These are phyloP conservation scores for Heliothis virescens DNA, from an alignment of 1,140 invertebrate genomes.

Conservation along the genomic window DNA sequence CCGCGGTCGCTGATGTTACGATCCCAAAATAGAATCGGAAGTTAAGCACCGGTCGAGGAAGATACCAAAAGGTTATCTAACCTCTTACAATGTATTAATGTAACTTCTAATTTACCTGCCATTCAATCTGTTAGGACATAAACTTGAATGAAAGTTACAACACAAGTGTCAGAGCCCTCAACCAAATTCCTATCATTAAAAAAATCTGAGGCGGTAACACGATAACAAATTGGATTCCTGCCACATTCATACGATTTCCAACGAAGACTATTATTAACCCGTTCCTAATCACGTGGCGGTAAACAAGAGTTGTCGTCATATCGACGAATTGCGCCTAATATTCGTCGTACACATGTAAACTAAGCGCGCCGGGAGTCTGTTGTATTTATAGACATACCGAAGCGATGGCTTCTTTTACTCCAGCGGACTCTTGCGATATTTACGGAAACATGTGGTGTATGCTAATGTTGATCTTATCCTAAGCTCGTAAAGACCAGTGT, in stretches of 20 bases:
- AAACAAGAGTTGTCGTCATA: constrained; percentile 42
- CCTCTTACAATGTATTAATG: neutral
- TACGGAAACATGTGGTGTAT: constrained; percentile 65
- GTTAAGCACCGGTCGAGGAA: constrained; percentile 20
- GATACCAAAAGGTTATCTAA: constrained; percentile 35
- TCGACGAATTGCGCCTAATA: constrained; percentile 44
- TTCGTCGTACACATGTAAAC: constrained; percentile 45
- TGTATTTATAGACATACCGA: constrained; percentile 70
- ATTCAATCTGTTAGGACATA: constrained; percentile 9
- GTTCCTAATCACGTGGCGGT: constrained; percentile 34
- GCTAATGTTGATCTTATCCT: constrained; percentile 57
- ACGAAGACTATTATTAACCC: constrained; percentile 6
- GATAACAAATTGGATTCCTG: constrained; percentile 36
- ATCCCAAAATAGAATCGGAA: constrained; percentile 8
- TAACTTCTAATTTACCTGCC: constrained; percentile 17
- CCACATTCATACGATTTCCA: constrained; percentile 17
- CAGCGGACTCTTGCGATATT: constrained; percentile 65
- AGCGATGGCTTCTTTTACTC: constrained; percentile 58
- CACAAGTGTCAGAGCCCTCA: constrained; percentile 15
- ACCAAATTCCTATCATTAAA: constrained; percentile 26
- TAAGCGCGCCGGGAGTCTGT: constrained; percentile 71
- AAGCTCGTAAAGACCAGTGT: constrained; percentile 58
- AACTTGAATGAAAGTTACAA: constrained; percentile 23
- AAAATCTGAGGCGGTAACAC: constrained; percentile 26
- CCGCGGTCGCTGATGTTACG: neutral